Evolutionary conservation across 2,113 vertebrate species (phyloP), one percentile per base, ranked within the genome.

Genomic region (Gymnorhina tibicen): DNA sequence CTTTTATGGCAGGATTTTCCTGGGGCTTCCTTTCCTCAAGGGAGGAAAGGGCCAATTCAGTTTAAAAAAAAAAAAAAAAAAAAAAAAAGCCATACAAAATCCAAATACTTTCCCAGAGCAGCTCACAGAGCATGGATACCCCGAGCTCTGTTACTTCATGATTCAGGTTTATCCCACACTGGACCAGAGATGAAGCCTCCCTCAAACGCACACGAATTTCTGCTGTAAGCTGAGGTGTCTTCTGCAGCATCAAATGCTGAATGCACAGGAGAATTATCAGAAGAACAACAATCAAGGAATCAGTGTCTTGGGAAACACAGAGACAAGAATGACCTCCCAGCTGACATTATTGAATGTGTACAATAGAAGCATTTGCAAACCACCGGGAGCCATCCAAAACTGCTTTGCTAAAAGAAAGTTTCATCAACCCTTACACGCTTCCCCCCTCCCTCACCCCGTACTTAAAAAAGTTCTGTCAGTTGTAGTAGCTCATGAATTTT

Each of bases 301-400:
- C 49, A 32, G 33, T 37, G 9, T 44, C 17, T 52, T 14, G 27
- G 53, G 27, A 35, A 68, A 18, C 53, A 59, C 7, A 42, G 27
- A 7, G 7, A 39, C 11, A 77, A 87, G 21, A 78, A 64, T 19
- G 28, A 85, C 26, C 50, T 70, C 11, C 22, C 44, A 44, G 13
- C 6, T 60, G 35, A 11, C 32, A 5, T 4, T 53, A 30, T 0
- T 52, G 33, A 23, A 35, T 59, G 4, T 0, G 1, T 59, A 47
- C 11, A 47, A 20, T 15, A 20, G 7, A 69, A 77, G 5, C 9
- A 10, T 52, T 50, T 33, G 55, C 35, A 20, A 76, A 53, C 11
- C 9, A 9, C 18, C 21, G 32, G 35, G 15, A 81, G 30, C 16
- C 37, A 87, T 27, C n/a, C 26, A 52, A 76, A 83, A 50, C 3